Base-by-base conservation (phyloP, 23 tunicate genomes). In the Aplidium turbinatum region DNA sequence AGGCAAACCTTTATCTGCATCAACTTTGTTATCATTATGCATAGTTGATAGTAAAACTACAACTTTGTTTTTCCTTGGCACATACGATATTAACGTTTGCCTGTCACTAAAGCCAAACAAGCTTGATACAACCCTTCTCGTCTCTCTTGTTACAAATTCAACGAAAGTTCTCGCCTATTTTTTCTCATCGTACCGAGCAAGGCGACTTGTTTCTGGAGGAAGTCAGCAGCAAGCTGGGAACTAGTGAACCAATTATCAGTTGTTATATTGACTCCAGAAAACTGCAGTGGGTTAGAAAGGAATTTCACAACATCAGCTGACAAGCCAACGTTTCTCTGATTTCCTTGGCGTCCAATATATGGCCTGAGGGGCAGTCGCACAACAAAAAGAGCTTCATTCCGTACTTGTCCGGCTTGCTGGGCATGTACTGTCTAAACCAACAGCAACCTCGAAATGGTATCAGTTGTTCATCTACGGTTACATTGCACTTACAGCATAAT, bases 161-260 rank as follows among this genome's bases (percentile, higher is more conserved):
- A 4, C 6, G 35, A 38, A 30, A 26, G 31, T 27, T 28, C 20
- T 38, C 20, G 13, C 9, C 68, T 30, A 4, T 27, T 65, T 65
- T 38, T 65, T 65, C 26, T 65, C 72, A 65, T 35, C 7, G 72
- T 65, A 13, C 50, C 72, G 3, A 65, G 72, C 50, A 36, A 65
- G 48, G 72, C 38, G 4, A 65, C 38, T 18, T 65, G 72, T 7
- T 65, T 65, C 23, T 38, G 50, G 23, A 65, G 50, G 20, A 70
- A 47, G 36, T 27, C 35, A 21, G 76, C n/a, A 70, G 76, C 76
- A 22, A 70, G 58, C 19, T 70, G 35, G 35, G 76, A 47, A 47
- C 76, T 70, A 35, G 76, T 70, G 24, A 70, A 70, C 76, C 76
- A 70, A 70, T 47, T 47, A 24, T 70, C 58, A 47, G 58, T 70